phyloP scores from a whole-genome alignment of 2,113 vertebrate species.

The Tragelaphus imberbis region DNA sequence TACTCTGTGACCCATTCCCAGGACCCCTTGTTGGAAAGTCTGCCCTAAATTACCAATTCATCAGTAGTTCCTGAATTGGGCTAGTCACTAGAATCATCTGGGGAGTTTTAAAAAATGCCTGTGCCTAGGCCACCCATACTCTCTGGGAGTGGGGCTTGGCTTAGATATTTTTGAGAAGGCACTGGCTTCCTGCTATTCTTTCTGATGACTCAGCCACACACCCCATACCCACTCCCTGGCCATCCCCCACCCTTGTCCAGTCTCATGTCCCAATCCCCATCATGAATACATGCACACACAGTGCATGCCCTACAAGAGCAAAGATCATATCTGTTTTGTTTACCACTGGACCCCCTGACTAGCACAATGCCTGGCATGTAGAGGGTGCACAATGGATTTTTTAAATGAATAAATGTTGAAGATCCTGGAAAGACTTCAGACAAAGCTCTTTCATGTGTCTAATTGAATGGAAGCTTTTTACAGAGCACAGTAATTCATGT shows the following conservation, averaged over 20 bases:
- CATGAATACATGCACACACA: fast-evolving
- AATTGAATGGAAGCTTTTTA: background rate
- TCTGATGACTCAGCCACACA: background rate
- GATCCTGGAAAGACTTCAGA: background rate
- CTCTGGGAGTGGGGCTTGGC: background rate
- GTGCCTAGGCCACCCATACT: background rate
- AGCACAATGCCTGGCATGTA: background rate
- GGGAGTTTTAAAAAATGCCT: background rate
- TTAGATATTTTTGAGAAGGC: background rate
- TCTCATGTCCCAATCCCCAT: background rate
- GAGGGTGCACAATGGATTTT: background rate
- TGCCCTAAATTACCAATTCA: background rate
- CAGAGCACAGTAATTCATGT: background rate
- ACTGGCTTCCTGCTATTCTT: background rate
- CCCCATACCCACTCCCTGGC: background rate
- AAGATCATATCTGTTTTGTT: background rate
- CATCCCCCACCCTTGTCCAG: fast-evolving
- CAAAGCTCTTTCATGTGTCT: background rate
- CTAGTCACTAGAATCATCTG: background rate
- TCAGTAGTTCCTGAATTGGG: background rate
- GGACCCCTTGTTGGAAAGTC: background rate
- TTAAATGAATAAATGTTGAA: background rate
- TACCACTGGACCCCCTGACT: background rate
- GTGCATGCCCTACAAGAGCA: background rate
- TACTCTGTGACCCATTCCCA: background rate